A percentile compares a stretch with the other conserved stretches of the same genome.
Conservation (phyloP, 2,797 vertebrate species). For the Ctenopoma kingsleyae region DNA sequence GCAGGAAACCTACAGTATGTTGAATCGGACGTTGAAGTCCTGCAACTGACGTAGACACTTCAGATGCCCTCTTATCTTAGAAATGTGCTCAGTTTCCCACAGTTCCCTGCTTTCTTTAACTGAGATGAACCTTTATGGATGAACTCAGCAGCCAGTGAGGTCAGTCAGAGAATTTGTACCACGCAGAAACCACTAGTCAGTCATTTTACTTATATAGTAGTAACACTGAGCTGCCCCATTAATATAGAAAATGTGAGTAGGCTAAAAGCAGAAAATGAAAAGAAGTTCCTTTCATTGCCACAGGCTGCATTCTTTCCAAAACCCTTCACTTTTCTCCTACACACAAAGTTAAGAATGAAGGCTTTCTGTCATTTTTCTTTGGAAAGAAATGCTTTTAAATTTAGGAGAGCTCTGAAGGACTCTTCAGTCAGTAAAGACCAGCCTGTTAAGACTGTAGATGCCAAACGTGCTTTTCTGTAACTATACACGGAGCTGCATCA, state of each 20-base stretch:
- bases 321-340: neutral
- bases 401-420: neutral
- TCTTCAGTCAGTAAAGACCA: neutral
- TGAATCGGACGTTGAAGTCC: slow-evolving; percentile 14
- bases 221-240: neutral
- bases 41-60: slow-evolving; percentile 32
- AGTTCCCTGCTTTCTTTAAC: slow-evolving; percentile 12
- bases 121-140: slow-evolving; percentile 6
- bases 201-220: neutral
- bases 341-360: neutral
- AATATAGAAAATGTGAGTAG: slow-evolving; percentile 17
- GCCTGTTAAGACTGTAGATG: neutral
- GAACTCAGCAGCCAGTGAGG: slow-evolving; percentile 10
- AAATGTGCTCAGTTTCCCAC: slow-evolving; percentile 26
- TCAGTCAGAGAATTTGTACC: slow-evolving; percentile 9
- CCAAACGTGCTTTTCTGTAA: too few relatives aligned
- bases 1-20: slow-evolving; percentile 21
- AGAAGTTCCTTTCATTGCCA: neutral
- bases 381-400: neutral
- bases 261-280: slow-evolving; percentile 12
- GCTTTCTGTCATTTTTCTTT: neutral
- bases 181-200: slow-evolving; percentile 13
- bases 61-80: slow-evolving; percentile 27
- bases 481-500: too few relatives aligned
- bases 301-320: slow-evolving; percentile 11